These are phyloP conservation scores for Tenebrio molitor DNA, from an alignment of 1,140 invertebrate genomes.

Conservation along the genomic window DNA sequence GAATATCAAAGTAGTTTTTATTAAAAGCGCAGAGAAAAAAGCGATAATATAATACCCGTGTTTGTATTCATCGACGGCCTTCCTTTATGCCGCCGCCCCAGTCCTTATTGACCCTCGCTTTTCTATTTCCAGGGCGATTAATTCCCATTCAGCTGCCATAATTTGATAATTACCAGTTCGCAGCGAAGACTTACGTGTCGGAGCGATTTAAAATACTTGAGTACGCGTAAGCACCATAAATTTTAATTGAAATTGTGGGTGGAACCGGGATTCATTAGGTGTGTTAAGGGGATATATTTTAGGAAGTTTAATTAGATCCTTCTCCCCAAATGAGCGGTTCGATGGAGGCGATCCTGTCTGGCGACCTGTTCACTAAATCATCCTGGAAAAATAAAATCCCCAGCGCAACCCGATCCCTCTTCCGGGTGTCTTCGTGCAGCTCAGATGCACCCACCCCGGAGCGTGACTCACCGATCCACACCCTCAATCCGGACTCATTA, in stretches of 20 bases:
- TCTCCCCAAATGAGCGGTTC: neutral
- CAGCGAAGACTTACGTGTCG: neutral
- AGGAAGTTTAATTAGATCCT: conserved; percentile 2
- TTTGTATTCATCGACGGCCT: neutral
- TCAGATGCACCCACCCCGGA: too few species aligned
- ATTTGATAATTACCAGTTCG: conserved; percentile 1
- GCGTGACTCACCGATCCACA: too few species aligned
- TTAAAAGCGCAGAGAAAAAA: neutral
- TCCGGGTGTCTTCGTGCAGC: too few species aligned
- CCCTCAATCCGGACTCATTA: neutral
- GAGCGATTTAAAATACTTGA: neutral
- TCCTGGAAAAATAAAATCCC: neutral
- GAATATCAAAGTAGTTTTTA: too few species aligned
- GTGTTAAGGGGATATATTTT: conserved; percentile 1
- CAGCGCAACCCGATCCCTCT: too few species aligned
- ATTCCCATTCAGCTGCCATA: neutral
- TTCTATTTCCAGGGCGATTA: neutral
- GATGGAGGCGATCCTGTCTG: neutral
- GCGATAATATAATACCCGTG: neutral
- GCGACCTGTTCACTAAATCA: neutral
- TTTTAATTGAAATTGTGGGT: conserved; percentile 8
- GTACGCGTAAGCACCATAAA: neutral
- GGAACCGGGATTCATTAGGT: neutral
- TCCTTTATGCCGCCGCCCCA: neutral
- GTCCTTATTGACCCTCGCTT: neutral